Evolutionary conservation across 1,140 invertebrate species (phyloP), one percentile per base, ranked within the genome.

Genomic region (Drosophila carrolli): DNA sequence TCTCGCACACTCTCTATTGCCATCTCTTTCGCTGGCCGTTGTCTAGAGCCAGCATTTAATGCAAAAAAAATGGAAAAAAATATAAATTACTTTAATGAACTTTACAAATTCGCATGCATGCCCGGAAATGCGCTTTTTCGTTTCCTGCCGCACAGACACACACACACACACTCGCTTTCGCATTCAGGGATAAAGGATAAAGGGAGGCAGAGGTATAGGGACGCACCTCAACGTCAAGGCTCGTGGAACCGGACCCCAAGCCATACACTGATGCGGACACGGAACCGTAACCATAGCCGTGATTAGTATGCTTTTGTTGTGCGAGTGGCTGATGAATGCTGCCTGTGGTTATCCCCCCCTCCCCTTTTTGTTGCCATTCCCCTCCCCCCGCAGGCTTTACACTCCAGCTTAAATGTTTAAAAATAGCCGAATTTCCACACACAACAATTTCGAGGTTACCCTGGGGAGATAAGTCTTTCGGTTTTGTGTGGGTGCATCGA

Each of bases 61-160:
- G 83, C 65, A 70, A 73, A 65, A 77, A 78, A 78, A 75, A 70
- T 72, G 75, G 73, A 76, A 74, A 77, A 76, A 82, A 58, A 89
- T 89, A 89, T 89, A 89, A 89, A 89, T 89, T 89, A 89, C 84
- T 89, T 89, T 89, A 89, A 89, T 89, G 84, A 89, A 89, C 84
- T 89, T 89, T 89, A 84, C 76, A 89, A 89, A 89, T 89, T 89
- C 84, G 80, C 85, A 89, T 80, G 84, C 76, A 67, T 78, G 77
- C 68, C 81, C 84, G 84, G 84, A 89, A 89, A 89, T 89, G 77
- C 80, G 84, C 84, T 89, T 89, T 78, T 79, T 89, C 80, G 76
- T 88, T 88, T 88, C 84, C 84, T 78, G 71, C 54, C 50, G 46
- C 70, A 57, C 61, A 63, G 40, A 46, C 74, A 70, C 51, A 63